Conservation (phyloP, 2,888 invertebrate species). For the Digitonthophagus gazella region DNA sequence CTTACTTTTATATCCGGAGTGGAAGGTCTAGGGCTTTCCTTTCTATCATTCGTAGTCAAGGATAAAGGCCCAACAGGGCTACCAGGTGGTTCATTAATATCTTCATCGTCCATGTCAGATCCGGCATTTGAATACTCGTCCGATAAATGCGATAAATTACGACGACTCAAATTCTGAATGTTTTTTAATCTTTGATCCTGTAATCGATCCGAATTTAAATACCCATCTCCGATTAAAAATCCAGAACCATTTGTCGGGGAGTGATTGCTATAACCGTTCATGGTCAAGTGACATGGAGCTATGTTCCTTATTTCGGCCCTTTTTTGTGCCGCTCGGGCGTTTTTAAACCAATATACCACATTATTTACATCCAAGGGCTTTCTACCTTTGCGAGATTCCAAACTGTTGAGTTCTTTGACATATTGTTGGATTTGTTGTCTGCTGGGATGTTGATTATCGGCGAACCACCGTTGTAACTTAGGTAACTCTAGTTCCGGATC, state of each 20-base stretch:
- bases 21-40: constrained; percentile 54
- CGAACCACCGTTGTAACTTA: constrained; percentile 94
- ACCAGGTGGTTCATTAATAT: constrained; percentile 58
- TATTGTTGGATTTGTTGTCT: constrained; percentile 95
- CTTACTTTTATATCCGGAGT: constrained; percentile 48
- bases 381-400: constrained; percentile 88
- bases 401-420: constrained; percentile 87
- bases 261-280: constrained; percentile 66
- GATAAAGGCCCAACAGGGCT: constrained; percentile 71
- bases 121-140: constrained; percentile 66
- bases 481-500: constrained; percentile 96
- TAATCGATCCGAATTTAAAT: constrained; percentile 52
- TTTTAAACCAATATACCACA: constrained; percentile 97
- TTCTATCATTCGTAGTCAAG: constrained; percentile 63
- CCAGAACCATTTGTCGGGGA: constrained; percentile 64
- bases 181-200: constrained; percentile 62
- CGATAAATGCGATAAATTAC: constrained; percentile 62
- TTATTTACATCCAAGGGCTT: constrained; percentile 95
- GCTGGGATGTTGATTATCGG: constrained; percentile 95
- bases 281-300: constrained; percentile 57
- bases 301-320: constrained; percentile 77
- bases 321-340: constrained; percentile 93
- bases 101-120: constrained; percentile 70
- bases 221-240: constrained; percentile 61
- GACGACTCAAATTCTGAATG: constrained; percentile 56